These are phyloP conservation scores for Argyresthia albistria DNA, from an alignment of 2,888 invertebrate species.

Conservation along the genomic window DNA sequence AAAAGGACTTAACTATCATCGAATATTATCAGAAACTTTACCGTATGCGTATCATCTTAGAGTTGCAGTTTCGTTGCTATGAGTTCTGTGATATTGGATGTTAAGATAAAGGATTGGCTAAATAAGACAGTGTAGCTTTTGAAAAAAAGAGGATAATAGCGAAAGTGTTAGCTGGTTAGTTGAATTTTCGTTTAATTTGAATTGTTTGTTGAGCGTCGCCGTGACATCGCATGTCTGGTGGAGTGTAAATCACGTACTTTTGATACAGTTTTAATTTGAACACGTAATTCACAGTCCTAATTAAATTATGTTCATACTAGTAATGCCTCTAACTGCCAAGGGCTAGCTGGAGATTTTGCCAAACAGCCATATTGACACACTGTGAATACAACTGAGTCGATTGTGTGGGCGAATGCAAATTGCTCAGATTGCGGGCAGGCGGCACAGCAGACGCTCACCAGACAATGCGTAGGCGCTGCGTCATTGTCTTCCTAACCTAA, in stretches of 20 bases:
- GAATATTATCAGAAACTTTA: background rate
- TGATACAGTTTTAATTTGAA: background rate
- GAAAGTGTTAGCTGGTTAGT: slow-evolving; percentile 63
- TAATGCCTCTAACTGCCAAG: no score
- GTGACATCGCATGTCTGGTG: background rate
- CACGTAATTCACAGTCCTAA: no score
- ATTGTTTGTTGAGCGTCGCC: background rate
- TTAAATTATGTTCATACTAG: no score
- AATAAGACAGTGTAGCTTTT: slow-evolving; percentile 51
- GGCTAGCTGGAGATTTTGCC: no score
- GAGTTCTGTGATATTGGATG: no score
- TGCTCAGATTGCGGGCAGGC: slow-evolving; percentile 7
- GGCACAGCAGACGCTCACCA: slow-evolving; percentile 37
- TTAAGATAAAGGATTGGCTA: slow-evolving; percentile 20
- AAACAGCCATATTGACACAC: no score
- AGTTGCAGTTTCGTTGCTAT: no score
- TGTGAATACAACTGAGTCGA: background rate
- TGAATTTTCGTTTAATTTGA: slow-evolving; percentile 25
- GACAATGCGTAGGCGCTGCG: slow-evolving; percentile 55
- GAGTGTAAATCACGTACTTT: background rate
- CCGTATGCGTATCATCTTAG: background rate
- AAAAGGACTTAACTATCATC: slow-evolving; percentile 19
- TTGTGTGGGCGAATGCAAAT: background rate
- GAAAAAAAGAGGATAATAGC: slow-evolving; percentile 49
- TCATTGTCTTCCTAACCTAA: slow-evolving; percentile 51